A percentile compares a stretch with the other conserved stretches of the same genome.
phyloP scores from a whole-genome alignment of 2,113 vertebrate genomes.

The Notarius quadriscutis region DNA sequence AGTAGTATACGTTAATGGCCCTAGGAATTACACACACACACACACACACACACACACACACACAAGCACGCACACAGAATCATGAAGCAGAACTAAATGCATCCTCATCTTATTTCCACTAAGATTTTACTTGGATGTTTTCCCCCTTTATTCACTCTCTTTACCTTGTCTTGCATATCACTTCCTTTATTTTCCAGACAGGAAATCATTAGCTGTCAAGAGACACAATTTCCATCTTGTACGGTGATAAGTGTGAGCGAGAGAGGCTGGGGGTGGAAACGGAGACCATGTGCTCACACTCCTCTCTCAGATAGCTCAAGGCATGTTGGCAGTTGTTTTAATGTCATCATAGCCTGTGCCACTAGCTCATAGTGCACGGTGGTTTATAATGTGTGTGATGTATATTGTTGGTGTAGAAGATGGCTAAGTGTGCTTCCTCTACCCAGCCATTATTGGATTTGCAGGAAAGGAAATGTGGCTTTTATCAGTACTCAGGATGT shows the following conservation, averaged over 20 bases:
- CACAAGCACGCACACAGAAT: neutral
- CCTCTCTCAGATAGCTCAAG: neutral
- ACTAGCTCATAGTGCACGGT: neutral
- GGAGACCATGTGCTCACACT: neutral
- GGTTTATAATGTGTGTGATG: neutral
- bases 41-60: neutral
- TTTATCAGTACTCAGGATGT: constrained; percentile 32
- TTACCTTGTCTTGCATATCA: constrained; percentile 65
- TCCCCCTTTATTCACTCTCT: constrained; percentile 4
- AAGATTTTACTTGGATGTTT: constrained; percentile 40
- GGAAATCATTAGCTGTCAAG: constrained; percentile 68
- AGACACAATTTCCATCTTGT: constrained; percentile 68
- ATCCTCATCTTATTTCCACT: constrained; percentile 62
- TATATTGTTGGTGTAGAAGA: constrained; percentile 18
- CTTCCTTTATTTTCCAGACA: constrained; percentile 68
- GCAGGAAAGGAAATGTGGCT: constrained; percentile 28
- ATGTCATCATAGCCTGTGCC: neutral
- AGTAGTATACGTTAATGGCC: neutral
- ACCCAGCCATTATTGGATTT: constrained; percentile 35
- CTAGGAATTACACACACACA: neutral
- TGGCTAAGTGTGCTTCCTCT: neutral
- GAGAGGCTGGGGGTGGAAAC: neutral
- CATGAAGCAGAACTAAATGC: constrained; percentile 56
- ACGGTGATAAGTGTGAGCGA: constrained; percentile 44
- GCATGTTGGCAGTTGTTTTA: neutral